Base-by-base conservation (phyloP, 1,140 invertebrate genomes). In the Neodiprion lecontei region DNA sequence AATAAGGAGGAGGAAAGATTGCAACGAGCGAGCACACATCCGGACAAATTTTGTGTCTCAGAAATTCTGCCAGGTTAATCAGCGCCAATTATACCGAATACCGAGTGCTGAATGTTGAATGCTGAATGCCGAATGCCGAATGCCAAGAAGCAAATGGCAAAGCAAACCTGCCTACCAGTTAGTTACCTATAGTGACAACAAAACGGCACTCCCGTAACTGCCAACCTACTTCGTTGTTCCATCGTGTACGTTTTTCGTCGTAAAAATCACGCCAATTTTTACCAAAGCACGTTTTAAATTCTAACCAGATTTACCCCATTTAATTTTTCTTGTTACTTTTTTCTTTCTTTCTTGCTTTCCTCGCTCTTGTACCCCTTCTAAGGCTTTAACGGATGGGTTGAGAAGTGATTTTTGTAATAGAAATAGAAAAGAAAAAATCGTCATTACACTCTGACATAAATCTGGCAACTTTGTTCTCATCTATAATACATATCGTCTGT, bases 71-170 rank as follows among this genome's bases (percentile, higher is more conserved):
- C 5, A 61, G 53, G 53, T 61, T 61, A 61, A 61, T 61, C 53
- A 61, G n/a, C n/a, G 53, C 53, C 53, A 61, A 61, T 61, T 61
- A 61, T 61, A 61, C 53, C 53, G n/a, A 53, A 61, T 61, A 17
- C 53, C n/a, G 53, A 61, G n/a, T 61, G 53, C 9, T 61, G 0
- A 61, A 40, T 3, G 28, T 40, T 40, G 28, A 40, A 7, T 9
- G 53, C 8, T 61, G 7, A 61, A 61, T 61, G 53, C 53, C 9
- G n/a, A 61, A 61, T 61, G 53, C 53, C 9, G 9, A 61, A 61
- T 61, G 53, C 53, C 8, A 61, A 61, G 53, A 61, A 61, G 53
- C 53, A 7, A 61, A 61, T 61, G 53, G 11, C 53, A 61, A 14
- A 17, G 53, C 53, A 61, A 61, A 61, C 11, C 53, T 12, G 53